Percentiles rank a stretch among this genome's conserved stretches.
Evolutionary conservation across 2,113 vertebrate species (phyloP).

Genomic region (Castor canadensis): DNA sequence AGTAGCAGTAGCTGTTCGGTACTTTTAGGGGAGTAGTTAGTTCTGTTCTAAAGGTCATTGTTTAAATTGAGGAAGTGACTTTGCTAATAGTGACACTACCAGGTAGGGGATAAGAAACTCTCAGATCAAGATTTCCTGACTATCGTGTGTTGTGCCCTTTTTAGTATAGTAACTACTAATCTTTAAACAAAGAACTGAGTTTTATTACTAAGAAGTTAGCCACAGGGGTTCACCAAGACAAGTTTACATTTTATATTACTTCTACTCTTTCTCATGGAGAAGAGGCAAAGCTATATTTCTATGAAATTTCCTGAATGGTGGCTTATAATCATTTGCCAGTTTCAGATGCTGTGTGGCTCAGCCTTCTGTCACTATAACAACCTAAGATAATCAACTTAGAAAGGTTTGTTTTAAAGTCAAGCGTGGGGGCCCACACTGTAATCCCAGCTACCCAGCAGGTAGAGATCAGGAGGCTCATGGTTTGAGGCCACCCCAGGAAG

Average conservation of each 20-base stretch:
- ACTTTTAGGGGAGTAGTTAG: not conserved
- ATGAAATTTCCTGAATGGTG: not conserved
- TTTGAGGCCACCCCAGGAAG: too few species aligned
- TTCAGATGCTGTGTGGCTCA: not conserved
- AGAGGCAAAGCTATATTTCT: not conserved
- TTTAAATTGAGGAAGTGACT: not conserved
- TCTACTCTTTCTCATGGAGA: not conserved
- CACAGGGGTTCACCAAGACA: not conserved
- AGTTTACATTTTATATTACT: not conserved
- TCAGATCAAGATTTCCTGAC: not conserved
- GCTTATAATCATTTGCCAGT: not conserved
- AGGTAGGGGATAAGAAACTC: not conserved
- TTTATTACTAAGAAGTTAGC: constrained; percentile 1
- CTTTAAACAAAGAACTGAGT: not conserved
- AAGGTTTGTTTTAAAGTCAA: not conserved
- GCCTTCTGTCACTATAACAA: not conserved
- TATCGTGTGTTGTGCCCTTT: not conserved
- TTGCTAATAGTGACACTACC: not conserved
- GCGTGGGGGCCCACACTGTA: too few species aligned
- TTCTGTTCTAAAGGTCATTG: not conserved
- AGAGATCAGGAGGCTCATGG: too few species aligned
- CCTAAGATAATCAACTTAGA: not conserved
- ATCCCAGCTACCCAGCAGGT: too few species aligned
- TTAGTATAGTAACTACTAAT: not conserved
- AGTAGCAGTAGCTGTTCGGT: not conserved